A percentile compares a stretch with the other conserved stretches of the same genome.
Evolutionary conservation across 1,140 invertebrate species (phyloP).

Genomic region (Temnothorax longispinosus): DNA sequence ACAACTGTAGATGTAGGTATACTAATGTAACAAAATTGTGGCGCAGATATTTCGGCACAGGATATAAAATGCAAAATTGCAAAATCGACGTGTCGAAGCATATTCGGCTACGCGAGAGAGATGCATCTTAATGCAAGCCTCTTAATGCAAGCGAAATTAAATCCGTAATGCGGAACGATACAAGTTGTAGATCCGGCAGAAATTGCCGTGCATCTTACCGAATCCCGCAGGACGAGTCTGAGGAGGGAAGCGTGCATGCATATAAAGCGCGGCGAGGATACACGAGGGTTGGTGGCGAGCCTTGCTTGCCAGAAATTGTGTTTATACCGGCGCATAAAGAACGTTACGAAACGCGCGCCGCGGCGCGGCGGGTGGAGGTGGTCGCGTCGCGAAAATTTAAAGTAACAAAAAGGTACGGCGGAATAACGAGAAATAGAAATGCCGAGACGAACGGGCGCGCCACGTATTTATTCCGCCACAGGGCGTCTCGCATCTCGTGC

Average conservation of each 20-base stretch:
- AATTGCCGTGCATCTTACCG: constrained; percentile 71
- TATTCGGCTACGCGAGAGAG: not conserved
- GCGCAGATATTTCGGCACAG: no score
- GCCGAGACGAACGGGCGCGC: constrained; percentile 29
- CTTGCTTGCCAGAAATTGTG: constrained; percentile 71
- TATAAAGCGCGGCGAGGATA: constrained; percentile 71
- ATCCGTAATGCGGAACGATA: constrained; percentile 62
- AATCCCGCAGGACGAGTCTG: constrained; percentile 64
- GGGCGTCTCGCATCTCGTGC: not conserved
- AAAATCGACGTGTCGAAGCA: constrained; percentile 1
- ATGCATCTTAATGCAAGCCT: not conserved
- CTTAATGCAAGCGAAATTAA: constrained; percentile 67
- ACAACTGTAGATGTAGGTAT: not conserved
- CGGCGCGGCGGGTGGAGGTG: not conserved
- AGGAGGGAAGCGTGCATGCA: constrained; percentile 68
- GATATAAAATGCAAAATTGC: not conserved
- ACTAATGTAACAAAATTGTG: not conserved
- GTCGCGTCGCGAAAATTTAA: constrained; percentile 66
- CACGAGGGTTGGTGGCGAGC: constrained; percentile 56
- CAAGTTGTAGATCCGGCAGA: constrained; percentile 69
- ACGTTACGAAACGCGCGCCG: constrained; percentile 58
- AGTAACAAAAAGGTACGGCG: constrained; percentile 55
- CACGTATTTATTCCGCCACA: constrained; percentile 36
- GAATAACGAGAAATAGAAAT: constrained; percentile 63
- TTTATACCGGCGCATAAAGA: constrained; percentile 74